Conservation (phyloP, 1,140 invertebrate species). For the Bombus affinis region DNA sequence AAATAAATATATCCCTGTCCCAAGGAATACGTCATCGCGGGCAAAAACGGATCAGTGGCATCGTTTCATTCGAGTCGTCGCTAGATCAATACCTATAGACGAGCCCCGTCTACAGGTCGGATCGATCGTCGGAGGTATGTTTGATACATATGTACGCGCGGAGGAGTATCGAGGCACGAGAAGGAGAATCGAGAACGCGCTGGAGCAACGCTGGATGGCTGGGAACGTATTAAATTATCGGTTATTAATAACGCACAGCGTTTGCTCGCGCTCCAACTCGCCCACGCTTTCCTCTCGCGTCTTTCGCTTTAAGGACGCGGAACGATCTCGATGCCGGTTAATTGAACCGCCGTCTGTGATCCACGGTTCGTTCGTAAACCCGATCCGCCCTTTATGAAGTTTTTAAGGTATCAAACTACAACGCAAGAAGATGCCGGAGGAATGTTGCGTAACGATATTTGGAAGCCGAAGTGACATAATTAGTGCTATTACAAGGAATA, state of each 20-base stretch:
- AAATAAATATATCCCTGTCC: not conserved
- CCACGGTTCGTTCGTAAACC: no score
- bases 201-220: slow-evolving; percentile 66
- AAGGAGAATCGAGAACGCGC: slow-evolving; percentile 57
- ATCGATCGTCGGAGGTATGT: slow-evolving; percentile 36
- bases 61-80: slow-evolving; percentile 39
- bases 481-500: no score
- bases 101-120: slow-evolving; percentile 46
- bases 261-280: slow-evolving; percentile 50
- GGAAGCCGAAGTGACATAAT: no score
- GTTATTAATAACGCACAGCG: slow-evolving; percentile 77
- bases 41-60: slow-evolving; percentile 45
- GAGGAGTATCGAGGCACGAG: slow-evolving; percentile 32
- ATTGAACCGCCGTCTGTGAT: no score
- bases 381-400: no score
- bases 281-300: slow-evolving; percentile 58
- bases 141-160: slow-evolving; percentile 10
- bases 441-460: no score
- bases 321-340: not conserved
- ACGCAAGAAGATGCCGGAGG: no score
- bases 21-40: slow-evolving; percentile 17
- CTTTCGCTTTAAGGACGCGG: slow-evolving; percentile 13
- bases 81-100: slow-evolving; percentile 41
- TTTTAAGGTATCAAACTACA: no score
- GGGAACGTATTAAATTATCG: slow-evolving; percentile 78